These are phyloP conservation scores for Drosophila nr. perissopoda DNA, from an alignment of 2,888 invertebrate genomes.

Conservation along the genomic window DNA sequence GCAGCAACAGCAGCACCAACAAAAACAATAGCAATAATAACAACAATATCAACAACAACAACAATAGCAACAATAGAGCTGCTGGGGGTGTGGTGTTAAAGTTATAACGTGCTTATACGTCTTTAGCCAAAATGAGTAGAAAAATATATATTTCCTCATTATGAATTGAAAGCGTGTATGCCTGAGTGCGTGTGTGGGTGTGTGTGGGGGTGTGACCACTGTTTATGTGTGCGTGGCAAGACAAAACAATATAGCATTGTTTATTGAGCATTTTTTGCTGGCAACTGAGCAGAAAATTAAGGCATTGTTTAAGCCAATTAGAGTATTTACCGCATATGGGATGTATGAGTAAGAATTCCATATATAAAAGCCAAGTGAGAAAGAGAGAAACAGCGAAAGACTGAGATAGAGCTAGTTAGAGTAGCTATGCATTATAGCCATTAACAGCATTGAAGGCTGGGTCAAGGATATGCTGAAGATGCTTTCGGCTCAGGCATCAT, in stretches of 20 bases:
- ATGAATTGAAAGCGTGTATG: constrained; percentile 64
- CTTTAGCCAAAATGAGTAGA: constrained; percentile 77
- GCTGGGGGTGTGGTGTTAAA: constrained; percentile 26
- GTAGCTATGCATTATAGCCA: background rate
- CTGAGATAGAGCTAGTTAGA: background rate
- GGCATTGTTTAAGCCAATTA: constrained; percentile 75
- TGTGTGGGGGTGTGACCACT: constrained; percentile 15
- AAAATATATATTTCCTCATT: constrained; percentile 76
- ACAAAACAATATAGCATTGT: constrained; percentile 65
- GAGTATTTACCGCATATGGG: constrained; percentile 49
- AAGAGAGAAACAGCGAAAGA: too few species aligned
- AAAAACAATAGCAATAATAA: constrained; percentile 30
- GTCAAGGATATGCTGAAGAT: constrained; percentile 23
- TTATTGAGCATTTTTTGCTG: constrained; percentile 35
- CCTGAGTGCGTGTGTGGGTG: constrained; percentile 11
- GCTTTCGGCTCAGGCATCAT: background rate
- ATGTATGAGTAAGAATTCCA: constrained; percentile 56
- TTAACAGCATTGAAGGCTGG: constrained; percentile 1
- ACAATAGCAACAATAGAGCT: constrained; percentile 22
- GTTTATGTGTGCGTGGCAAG: constrained; percentile 25
- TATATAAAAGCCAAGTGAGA: background rate
- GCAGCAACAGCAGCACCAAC: constrained; percentile 21
- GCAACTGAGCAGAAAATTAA: constrained; percentile 64
- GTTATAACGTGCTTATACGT: constrained; percentile 79
- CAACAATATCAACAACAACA: constrained; percentile 23